These are phyloP conservation scores for Hippoglossus hippoglossus DNA, from an alignment of 2,797 vertebrate genomes.

Conservation along the genomic window DNA sequence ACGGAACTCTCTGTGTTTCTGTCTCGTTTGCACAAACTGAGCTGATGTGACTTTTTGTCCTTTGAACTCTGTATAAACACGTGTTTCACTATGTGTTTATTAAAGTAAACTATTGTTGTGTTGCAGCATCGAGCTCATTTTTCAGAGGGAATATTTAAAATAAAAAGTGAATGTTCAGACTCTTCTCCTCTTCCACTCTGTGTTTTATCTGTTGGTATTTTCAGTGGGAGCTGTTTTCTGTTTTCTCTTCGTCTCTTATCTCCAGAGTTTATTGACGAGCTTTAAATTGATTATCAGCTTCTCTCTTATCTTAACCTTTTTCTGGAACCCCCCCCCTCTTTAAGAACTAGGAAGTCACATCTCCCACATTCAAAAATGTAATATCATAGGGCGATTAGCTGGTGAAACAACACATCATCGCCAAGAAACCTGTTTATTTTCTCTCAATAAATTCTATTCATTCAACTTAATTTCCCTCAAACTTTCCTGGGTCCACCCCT, in stretches of 20 bases:
- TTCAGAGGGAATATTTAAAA: background rate
- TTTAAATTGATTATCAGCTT: slow-evolving; percentile 73
- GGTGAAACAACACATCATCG: background rate
- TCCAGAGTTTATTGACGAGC: slow-evolving; percentile 69
- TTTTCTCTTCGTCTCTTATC: slow-evolving; percentile 54
- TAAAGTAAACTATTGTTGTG: slow-evolving; percentile 15
- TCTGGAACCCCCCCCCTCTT: background rate
- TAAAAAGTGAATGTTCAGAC: background rate
- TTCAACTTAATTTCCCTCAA: too few relatives aligned
- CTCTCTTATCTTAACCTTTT: slow-evolving; percentile 73
- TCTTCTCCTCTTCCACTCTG: too few relatives aligned
- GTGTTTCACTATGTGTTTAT: slow-evolving; percentile 11
- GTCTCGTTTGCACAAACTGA: slow-evolving; percentile 56
- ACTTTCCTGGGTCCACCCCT: too few relatives aligned
- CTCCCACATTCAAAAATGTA: too few relatives aligned
- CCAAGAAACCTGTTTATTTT: background rate
- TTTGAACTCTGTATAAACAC: slow-evolving; percentile 28
- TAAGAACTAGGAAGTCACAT: too few relatives aligned
- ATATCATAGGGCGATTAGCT: too few relatives aligned
- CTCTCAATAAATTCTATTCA: too few relatives aligned
- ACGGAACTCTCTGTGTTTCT: slow-evolving; percentile 23
- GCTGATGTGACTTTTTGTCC: slow-evolving; percentile 32
- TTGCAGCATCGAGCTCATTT: background rate
- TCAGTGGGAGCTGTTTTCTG: slow-evolving; percentile 34
- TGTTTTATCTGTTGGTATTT: slow-evolving; percentile 59